Conservation (phyloP, 2,797 vertebrate species). For the Rhabdophis nuchalis region DNA sequence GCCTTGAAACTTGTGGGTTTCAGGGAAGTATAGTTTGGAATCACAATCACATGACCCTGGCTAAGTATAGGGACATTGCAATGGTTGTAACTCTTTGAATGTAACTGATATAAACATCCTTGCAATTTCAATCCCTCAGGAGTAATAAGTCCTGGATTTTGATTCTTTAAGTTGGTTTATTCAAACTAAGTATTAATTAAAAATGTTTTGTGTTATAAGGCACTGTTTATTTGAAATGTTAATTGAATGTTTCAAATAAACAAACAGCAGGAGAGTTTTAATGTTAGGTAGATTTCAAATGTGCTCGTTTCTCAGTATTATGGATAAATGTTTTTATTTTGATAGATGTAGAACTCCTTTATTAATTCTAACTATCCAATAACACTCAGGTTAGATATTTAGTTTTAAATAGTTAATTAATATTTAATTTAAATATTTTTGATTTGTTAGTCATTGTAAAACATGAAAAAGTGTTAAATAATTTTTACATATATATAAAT, state of each 20-base stretch:
- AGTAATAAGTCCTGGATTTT: background rate
- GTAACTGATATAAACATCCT: background rate
- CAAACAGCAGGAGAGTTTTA: background rate
- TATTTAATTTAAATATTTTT: background rate
- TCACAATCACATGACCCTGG: background rate
- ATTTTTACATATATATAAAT: background rate
- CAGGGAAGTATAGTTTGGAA: background rate
- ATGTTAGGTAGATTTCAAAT: background rate
- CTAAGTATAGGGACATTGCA: background rate
- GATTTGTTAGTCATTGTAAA: background rate
- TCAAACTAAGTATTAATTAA: background rate
- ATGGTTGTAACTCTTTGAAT: background rate
- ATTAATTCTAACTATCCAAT: background rate
- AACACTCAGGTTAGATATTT: background rate
- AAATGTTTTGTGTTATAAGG: background rate
- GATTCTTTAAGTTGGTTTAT: background rate
- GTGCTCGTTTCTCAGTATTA: background rate
- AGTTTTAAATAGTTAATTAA: background rate
- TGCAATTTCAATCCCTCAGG: background rate
- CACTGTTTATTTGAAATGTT: background rate
- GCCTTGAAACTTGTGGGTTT: background rate
- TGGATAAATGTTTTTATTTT: background rate
- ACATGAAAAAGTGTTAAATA: background rate
- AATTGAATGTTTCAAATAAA: background rate
- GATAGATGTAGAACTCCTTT: background rate